Evolutionary conservation across 2,113 vertebrate genomes (phyloP).

Genomic region (Neopipo cinnamomea): DNA sequence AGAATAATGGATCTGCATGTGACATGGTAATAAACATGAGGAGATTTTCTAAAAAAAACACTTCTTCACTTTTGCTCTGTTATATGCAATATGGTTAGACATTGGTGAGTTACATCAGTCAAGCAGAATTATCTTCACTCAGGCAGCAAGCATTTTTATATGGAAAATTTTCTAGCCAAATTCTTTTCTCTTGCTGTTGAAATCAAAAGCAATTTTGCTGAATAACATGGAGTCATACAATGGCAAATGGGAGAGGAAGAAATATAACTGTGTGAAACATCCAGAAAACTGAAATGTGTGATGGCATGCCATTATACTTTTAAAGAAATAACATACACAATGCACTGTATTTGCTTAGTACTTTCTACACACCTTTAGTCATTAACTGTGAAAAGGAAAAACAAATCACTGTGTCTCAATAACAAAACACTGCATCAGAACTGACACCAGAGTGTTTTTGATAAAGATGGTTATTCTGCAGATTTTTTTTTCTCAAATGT

Average conservation of each 20-base stretch:
- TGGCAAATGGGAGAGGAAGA: neutral
- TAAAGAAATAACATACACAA: neutral
- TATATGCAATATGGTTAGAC: neutral
- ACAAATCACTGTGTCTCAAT: neutral
- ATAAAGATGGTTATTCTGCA: neutral
- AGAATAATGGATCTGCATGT: neutral
- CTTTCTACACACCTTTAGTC: neutral
- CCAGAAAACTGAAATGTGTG: neutral
- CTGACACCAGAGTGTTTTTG: neutral
- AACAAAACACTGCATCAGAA: neutral
- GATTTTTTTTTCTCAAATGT: neutral
- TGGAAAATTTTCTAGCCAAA: neutral
- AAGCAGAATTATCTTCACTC: neutral
- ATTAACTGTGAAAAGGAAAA: neutral
- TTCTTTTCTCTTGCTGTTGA: neutral
- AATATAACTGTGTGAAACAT: neutral
- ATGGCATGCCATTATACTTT: neutral
- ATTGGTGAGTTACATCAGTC: neutral
- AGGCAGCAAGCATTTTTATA: neutral
- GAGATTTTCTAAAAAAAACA: neutral
- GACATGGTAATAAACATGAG: neutral
- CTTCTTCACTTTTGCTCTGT: neutral
- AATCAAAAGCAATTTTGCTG: neutral
- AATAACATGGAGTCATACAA: neutral
- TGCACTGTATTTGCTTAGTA: neutral